Conservation (phyloP, 2,888 invertebrate species). For the Nephrotoma appendiculata region DNA sequence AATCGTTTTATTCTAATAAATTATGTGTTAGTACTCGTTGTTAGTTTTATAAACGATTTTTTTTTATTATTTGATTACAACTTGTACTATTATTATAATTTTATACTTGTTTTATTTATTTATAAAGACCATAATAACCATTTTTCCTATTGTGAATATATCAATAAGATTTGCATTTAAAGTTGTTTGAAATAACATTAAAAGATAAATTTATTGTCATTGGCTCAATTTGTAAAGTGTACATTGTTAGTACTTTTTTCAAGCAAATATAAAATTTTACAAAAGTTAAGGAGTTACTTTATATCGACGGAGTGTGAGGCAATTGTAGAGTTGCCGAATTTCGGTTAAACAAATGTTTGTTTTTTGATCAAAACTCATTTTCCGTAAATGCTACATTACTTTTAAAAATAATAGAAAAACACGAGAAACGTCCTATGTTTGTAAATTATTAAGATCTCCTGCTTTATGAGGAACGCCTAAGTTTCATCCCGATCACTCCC, state of each 20-base stretch:
- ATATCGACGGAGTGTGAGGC: background rate
- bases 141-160: background rate
- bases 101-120: background rate
- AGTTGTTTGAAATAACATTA: background rate
- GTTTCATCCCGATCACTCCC: too few relatives aligned
- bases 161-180: background rate
- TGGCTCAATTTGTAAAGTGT: background rate
- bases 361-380: too few relatives aligned
- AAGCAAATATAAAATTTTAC: background rate
- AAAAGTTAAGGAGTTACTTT: too few relatives aligned
- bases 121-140: background rate
- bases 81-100: background rate
- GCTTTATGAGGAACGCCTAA: too few relatives aligned
- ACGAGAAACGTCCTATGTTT: too few relatives aligned
- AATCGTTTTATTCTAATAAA: too few relatives aligned
- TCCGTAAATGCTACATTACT: too few relatives aligned
- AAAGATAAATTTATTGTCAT: background rate
- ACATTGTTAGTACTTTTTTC: background rate
- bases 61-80: background rate
- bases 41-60: background rate
- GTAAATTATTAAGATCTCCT: too few relatives aligned
- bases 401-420: too few relatives aligned
- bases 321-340: too few relatives aligned
- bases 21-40: too few relatives aligned
- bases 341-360: too few relatives aligned